Conservation (phyloP, 2,113 vertebrate genomes). For the Machaerirhynchus nigripectus region DNA sequence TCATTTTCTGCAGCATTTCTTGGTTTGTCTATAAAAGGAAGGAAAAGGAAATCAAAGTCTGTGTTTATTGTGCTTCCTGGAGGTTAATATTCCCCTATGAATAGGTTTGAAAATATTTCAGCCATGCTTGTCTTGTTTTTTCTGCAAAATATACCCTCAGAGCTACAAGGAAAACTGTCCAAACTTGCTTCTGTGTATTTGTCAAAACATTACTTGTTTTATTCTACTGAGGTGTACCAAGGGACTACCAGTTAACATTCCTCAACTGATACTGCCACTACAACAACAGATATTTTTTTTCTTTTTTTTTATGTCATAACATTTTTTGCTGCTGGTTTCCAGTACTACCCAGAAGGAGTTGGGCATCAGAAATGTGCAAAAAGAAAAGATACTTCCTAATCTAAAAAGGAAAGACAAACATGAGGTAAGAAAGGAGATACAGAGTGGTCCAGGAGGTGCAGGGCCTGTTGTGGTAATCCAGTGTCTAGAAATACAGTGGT, state of each 20-base stretch:
- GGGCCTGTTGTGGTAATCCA: not conserved
- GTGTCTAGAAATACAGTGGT: not conserved
- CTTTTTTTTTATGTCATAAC: not conserved
- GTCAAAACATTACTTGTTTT: constrained; percentile 15
- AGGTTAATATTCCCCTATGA: constrained; percentile 43
- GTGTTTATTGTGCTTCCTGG: constrained; percentile 56
- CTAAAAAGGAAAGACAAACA: not conserved
- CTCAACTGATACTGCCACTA: not conserved
- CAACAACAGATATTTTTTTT: not conserved
- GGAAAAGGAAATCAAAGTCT: constrained; percentile 53
- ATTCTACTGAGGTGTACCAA: not conserved
- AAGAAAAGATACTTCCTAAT: not conserved
- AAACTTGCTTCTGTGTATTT: constrained; percentile 27
- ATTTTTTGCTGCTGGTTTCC: not conserved
- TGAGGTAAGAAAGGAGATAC: not conserved
- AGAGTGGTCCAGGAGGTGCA: rapidly evolving
- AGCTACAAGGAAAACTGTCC: not conserved
- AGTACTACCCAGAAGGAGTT: not conserved
- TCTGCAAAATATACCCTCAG: constrained; percentile 6
- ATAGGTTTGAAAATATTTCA: constrained; percentile 37
- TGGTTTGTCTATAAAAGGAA: constrained; percentile 18
- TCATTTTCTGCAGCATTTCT: constrained; percentile 49
- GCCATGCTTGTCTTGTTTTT: constrained; percentile 14
- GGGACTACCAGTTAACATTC: not conserved
- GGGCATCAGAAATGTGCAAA: not conserved